phyloP scores from a whole-genome alignment of 2,797 vertebrate species.

The Streptopelia turtur region DNA sequence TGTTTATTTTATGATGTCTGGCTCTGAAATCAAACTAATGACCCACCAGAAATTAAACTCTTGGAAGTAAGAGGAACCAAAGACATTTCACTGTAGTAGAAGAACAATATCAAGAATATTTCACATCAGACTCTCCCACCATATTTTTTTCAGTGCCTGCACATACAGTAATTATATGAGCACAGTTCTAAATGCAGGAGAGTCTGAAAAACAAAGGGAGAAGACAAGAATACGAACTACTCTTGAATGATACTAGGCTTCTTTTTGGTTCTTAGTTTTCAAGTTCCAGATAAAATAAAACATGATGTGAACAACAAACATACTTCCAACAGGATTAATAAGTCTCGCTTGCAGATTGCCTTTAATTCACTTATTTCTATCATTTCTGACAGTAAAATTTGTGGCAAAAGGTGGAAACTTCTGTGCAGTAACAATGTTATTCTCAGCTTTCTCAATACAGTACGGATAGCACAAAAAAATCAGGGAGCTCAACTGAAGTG shows the following conservation, averaged over 20 bases:
- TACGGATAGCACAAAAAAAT: not conserved
- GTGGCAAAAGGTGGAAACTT: not conserved
- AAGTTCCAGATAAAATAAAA: slow-evolving; percentile 31
- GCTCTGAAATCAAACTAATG: slow-evolving; percentile 33
- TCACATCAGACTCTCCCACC: not conserved
- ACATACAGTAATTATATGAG: not conserved
- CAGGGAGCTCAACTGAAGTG: not conserved
- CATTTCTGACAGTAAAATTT: not conserved
- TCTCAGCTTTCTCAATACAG: not conserved
- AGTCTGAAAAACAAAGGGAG: slow-evolving; percentile 40
- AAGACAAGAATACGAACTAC: slow-evolving; percentile 9
- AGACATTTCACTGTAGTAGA: slow-evolving; percentile 21
- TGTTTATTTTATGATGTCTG: not conserved
- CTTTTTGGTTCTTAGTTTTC: not conserved
- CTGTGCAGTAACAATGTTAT: not conserved
- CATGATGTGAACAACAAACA: not conserved
- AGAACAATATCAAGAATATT: not conserved
- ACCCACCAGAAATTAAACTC: slow-evolving; percentile 42
- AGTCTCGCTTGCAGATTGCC: not conserved
- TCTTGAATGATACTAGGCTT: not conserved
- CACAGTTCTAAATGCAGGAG: not conserved
- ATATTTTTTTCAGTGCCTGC: slow-evolving; percentile 23
- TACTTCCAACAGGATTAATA: slow-evolving; percentile 10
- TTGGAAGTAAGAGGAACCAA: not conserved
- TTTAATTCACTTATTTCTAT: not conserved